Conservation (phyloP, 2,888 invertebrate genomes). For the Teleogryllus oceanicus region DNA sequence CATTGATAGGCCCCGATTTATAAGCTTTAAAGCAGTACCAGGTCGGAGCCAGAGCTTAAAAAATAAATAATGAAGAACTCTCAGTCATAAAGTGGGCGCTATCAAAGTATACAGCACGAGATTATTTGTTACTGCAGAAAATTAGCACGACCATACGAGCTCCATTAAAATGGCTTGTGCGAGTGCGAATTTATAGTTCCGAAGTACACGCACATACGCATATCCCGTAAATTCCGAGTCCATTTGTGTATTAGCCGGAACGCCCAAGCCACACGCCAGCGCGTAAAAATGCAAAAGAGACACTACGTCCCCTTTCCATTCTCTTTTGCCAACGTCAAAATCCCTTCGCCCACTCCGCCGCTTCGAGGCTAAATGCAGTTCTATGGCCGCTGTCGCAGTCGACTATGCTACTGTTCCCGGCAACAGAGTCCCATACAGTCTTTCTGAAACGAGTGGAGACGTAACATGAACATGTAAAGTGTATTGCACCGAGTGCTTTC, state of each 20-base stretch:
- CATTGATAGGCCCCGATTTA: too few relatives aligned
- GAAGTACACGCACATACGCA: not conserved
- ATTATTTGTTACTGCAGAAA: not conserved
- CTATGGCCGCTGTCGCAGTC: not conserved
- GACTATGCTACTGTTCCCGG: not conserved
- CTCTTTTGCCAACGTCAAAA: not conserved
- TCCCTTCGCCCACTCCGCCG: not conserved
- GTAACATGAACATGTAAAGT: not conserved
- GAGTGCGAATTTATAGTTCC: not conserved
- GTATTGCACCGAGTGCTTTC: not conserved
- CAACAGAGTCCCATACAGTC: not conserved
- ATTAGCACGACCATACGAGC: not conserved
- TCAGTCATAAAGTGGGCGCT: not conserved
- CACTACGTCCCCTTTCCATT: not conserved
- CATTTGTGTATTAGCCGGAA: not conserved
- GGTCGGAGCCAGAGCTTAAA: too few relatives aligned
- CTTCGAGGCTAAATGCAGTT: not conserved
- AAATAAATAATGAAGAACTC: too few relatives aligned
- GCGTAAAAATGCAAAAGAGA: constrained; percentile 4
- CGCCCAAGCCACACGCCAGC: not conserved
- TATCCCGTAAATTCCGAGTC: not conserved
- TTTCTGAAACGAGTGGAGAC: not conserved
- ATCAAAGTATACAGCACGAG: not conserved
- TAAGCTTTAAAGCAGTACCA: too few relatives aligned
- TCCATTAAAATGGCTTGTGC: not conserved